phyloP scores from a whole-genome alignment of 2,797 vertebrate species.

The Gadopsis bispinosus region DNA sequence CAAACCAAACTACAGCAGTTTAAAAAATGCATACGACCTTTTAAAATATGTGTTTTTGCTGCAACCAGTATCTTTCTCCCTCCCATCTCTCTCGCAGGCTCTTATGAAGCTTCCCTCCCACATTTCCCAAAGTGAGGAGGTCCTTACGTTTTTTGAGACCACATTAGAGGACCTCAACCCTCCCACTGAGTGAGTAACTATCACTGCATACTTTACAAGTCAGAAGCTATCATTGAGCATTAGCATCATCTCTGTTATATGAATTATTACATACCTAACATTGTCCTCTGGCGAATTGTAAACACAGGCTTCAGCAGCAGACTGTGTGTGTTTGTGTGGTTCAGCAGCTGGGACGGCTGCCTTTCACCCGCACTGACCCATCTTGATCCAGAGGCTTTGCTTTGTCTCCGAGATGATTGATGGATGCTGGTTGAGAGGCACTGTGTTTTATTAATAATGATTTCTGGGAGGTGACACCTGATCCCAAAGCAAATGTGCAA shows the following conservation, averaged over 20 bases:
- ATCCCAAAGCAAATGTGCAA: slow-evolving; percentile 64
- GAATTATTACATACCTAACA: slow-evolving; percentile 36
- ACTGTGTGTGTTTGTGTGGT: slow-evolving; percentile 31
- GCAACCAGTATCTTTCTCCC: slow-evolving; percentile 12
- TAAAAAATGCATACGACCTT: slow-evolving; percentile 5
- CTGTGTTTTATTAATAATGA: slow-evolving; percentile 71
- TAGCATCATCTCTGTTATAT: slow-evolving; percentile 17
- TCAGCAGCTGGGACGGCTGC: slow-evolving; percentile 45
- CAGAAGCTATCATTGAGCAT: slow-evolving; percentile 16
- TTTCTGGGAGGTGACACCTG: slow-evolving; percentile 71
- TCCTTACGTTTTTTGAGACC: slow-evolving; percentile 94
- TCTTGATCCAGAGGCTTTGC: slow-evolving; percentile 54
- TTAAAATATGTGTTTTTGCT: slow-evolving; percentile 18
- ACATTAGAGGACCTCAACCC: slow-evolving; percentile 93
- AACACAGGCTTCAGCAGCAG: neutral
- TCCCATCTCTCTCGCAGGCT: slow-evolving; percentile 80
- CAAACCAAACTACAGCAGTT: slow-evolving; percentile 13
- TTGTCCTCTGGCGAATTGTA: slow-evolving; percentile 53
- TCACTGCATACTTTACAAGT: slow-evolving; percentile 13
- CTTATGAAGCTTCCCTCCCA: slow-evolving; percentile 91
- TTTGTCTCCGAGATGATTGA: slow-evolving; percentile 63
- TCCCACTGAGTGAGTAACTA: slow-evolving; percentile 91
- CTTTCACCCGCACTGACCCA: slow-evolving; percentile 44
- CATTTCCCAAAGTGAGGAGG: slow-evolving; percentile 94
- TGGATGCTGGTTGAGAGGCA: slow-evolving; percentile 39